phyloP scores from a whole-genome alignment of 2,113 vertebrate genomes.

The Ovibos moschatus region DNA sequence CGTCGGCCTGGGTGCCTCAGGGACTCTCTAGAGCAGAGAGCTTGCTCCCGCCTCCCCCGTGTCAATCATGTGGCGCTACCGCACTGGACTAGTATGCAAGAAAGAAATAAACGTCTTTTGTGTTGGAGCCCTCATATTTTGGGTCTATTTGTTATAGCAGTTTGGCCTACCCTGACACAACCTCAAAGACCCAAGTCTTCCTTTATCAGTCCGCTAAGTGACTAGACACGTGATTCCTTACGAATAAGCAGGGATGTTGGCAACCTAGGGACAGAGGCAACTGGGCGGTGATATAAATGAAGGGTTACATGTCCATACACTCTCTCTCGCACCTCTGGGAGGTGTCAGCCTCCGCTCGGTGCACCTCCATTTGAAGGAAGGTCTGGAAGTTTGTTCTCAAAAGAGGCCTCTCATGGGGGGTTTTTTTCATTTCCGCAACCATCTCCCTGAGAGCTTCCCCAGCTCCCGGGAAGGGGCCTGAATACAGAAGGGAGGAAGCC shows the following conservation, averaged over 20 bases:
- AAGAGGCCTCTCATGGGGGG: background rate
- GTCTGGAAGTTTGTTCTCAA: background rate
- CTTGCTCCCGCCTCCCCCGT: accelerated
- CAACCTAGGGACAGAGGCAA: background rate
- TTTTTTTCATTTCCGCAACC: background rate
- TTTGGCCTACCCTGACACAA: background rate
- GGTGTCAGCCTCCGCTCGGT: background rate
- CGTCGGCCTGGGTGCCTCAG: background rate
- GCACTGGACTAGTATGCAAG: background rate
- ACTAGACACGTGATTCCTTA: background rate
- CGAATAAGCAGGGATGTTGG: background rate
- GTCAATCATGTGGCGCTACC: too few relatives aligned
- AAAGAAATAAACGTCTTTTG: background rate
- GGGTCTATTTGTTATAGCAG: background rate
- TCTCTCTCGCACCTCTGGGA: background rate
- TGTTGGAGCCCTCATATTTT: background rate
- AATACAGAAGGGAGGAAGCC: background rate
- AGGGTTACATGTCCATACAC: background rate
- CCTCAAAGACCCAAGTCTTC: background rate
- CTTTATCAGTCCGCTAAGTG: background rate
- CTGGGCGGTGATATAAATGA: background rate
- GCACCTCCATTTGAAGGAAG: background rate
- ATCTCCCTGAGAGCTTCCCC: background rate
- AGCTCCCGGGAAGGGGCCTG: background rate
- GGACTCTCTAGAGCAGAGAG: too few relatives aligned